A percentile compares a stretch with the other conserved stretches of the same genome.
These are phyloP conservation scores for Orthonyx spaldingii DNA, from an alignment of 2,113 vertebrate genomes.

Conservation along the genomic window DNA sequence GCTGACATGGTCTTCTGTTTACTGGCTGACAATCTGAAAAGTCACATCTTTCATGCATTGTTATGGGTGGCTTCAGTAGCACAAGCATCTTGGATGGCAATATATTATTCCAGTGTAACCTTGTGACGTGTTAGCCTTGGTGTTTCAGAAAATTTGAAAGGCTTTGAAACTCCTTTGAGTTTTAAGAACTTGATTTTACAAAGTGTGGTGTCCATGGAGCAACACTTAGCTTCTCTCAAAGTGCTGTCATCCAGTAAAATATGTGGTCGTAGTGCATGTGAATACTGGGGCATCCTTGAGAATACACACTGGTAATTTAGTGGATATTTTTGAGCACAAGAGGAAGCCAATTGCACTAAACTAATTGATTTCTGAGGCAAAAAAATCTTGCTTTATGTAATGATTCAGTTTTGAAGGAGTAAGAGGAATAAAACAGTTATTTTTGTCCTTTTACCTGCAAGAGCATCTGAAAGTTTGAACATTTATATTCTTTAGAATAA, in stretches of 20 bases:
- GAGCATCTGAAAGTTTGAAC: background rate
- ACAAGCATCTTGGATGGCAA: background rate
- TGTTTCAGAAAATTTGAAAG: background rate
- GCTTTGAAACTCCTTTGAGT: background rate
- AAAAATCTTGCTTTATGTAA: background rate
- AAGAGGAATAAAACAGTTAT: background rate
- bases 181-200: background rate
- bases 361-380: background rate
- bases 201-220: background rate
- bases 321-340: background rate
- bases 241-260: background rate
- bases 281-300: background rate
- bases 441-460: background rate
- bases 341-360: background rate
- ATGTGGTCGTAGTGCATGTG: background rate
- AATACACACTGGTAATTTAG: background rate
- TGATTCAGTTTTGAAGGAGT: background rate
- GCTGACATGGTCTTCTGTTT: background rate
- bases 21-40: background rate
- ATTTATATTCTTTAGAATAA: background rate
- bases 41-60: background rate
- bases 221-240: background rate
- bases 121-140: background rate
- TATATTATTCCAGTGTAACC: background rate
- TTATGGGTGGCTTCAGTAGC: background rate